phyloP scores from a whole-genome alignment of 2,113 vertebrate genomes.

The Embiotoca jacksoni region DNA sequence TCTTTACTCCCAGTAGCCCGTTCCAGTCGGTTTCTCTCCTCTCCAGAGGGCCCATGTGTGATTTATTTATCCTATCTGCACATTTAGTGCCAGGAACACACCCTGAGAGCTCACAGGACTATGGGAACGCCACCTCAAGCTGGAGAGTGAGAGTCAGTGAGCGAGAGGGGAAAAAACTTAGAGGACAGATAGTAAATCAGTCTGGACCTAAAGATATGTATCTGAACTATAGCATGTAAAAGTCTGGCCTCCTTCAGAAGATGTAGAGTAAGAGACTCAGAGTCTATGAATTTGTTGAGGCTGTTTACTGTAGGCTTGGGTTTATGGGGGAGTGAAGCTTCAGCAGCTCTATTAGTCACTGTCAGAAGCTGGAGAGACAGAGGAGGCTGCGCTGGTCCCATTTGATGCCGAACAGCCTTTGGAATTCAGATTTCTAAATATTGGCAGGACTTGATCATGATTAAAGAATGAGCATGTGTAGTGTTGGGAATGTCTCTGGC shows the following conservation, averaged over 20 bases:
- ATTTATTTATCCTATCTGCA: conserved; percentile 77
- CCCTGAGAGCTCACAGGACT: conserved; percentile 48
- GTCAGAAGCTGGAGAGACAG: conserved; percentile 60
- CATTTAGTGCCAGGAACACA: conserved; percentile 67
- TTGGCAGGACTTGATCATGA: conserved; percentile 76
- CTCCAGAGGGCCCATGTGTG: conserved; percentile 63
- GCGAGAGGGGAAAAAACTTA: conserved; percentile 35
- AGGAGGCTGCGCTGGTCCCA: conserved; percentile 36
- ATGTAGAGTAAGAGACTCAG: background rate
- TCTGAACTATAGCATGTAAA: conserved; percentile 29
- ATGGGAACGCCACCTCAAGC: conserved; percentile 48
- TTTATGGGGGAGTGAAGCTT: conserved; percentile 31
- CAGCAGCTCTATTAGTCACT: conserved; percentile 62
- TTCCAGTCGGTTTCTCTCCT: conserved; percentile 55
- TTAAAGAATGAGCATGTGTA: conserved; percentile 77
- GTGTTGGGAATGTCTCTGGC: conserved; percentile 60
- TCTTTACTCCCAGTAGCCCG: conserved; percentile 49
- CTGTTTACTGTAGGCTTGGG: conserved; percentile 42
- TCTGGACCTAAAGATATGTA: conserved; percentile 33
- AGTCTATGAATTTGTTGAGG: background rate
- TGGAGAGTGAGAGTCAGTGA: conserved; percentile 20
- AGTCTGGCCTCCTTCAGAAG: conserved; percentile 23
- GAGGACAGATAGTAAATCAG: conserved; percentile 55
- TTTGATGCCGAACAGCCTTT: conserved; percentile 60
- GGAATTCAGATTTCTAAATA: conserved; percentile 67